Evolutionary conservation across 2,797 vertebrate species (phyloP), one percentile per base, ranked within the genome.

Genomic region (Cercopithecus hamlyni): DNA sequence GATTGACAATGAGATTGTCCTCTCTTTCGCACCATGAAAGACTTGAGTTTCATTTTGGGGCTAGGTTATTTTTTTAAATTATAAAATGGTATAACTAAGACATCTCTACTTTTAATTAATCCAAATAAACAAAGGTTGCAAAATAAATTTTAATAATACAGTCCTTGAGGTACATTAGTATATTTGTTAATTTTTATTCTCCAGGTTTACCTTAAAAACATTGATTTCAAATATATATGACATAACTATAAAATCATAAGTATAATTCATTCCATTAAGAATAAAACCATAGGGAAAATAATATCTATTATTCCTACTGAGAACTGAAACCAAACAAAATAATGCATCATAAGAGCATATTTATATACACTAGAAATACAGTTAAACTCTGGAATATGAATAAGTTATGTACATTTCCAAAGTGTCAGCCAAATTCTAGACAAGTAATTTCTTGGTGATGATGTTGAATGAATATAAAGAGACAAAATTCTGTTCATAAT

Each of bases 181-280:
- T 43, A 72, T 39, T 83, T 72, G 26, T 75, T 48, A 58, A 12
- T 39, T 79, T 90, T 92, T 83, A 19, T 57, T 70, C 30, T 90
- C 24, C 24, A 96, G 33, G 10, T 2, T 90, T 96, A 80, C 24
- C 33, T 80, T 27, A 19, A 45, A 36, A 48, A 43, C 36, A 72
- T 13, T 72, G 11, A 83, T 45, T 93, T 20, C 14, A 61, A 80
- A 39, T 72, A 90, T 58, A 61, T 61, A 80, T 48, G 15, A 0
- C 24, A 76, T 84, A 84, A 92, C n/a, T 89, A 64, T 90, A 95
- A 91, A 91, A 91, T 61, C 30, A 91, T 84, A 94, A 75, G 77
- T 64, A 50, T 30, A 5, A 82, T 88, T 80, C 7, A 94, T 76
- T 76, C 7, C 22, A 81, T 76, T 70, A 45, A 94, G 64, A 85